A percentile compares a stretch with the other conserved stretches of the same genome.
phyloP scores from a whole-genome alignment of 1,140 invertebrate genomes.

The Contarinia nasturtii region DNA sequence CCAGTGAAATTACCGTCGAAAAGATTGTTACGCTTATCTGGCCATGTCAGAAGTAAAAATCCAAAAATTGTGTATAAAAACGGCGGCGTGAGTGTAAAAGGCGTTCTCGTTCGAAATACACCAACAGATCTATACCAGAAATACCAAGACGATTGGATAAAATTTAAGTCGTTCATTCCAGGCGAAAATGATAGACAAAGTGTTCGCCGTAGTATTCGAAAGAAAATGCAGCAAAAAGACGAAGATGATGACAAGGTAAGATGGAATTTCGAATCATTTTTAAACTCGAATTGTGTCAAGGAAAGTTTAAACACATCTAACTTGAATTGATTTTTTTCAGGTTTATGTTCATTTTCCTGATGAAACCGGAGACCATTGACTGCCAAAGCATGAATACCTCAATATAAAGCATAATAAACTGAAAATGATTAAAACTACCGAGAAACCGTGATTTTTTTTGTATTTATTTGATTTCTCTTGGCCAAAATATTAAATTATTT shows the following conservation, averaged over 20 bases:
- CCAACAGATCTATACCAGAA: constrained; percentile 38
- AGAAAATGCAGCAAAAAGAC: constrained; percentile 22
- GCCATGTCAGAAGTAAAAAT: not conserved
- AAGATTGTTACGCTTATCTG: not conserved
- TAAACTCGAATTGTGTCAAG: not conserved
- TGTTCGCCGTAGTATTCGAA: constrained; percentile 38
- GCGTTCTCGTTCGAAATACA: not conserved
- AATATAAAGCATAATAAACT: too few relatives aligned
- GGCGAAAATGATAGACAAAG: constrained; percentile 37
- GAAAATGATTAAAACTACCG: too few relatives aligned
- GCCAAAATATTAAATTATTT: too few relatives aligned
- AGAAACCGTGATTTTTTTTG: too few relatives aligned
- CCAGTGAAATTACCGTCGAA: too few relatives aligned
- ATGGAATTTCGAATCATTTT: not conserved
- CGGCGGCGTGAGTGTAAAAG: not conserved
- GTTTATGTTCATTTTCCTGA: not conserved
- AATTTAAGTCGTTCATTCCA: constrained; percentile 42
- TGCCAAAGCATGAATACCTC: too few relatives aligned
- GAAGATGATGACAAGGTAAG: constrained; percentile 4
- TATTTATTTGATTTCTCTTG: not conserved
- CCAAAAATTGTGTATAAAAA: not conserved
- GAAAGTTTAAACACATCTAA: not conserved
- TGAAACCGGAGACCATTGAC: too few relatives aligned
- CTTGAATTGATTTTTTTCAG: not conserved
- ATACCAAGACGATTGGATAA: constrained; percentile 51